Evolutionary conservation across 2,888 invertebrate genomes (phyloP), one percentile per base, ranked within the genome.

Genomic region (Drosophila rubida): DNA sequence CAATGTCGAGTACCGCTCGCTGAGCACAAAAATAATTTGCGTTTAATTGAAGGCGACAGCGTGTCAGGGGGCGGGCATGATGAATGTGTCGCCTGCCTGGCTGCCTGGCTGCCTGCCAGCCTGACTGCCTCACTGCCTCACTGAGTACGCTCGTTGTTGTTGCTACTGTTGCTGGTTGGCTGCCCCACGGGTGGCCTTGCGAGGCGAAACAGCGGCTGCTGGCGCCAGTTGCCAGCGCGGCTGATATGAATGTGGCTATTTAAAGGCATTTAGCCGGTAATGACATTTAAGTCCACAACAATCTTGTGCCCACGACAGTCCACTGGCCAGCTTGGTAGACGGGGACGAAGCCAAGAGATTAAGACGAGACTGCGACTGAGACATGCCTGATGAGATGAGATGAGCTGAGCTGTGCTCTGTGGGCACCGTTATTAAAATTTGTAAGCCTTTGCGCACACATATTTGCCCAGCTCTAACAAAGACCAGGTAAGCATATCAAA

Each of bases 21-120:
- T 60, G 32, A 14, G 48, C 39, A 39, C 54, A 50, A 66, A 67
- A 75, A 76, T 76, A 80, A 82, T 82, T 83, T 78, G 87, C 69
- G 70, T 80, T 75, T 83, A 83, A 83, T 83, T 84, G 77, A 81
- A 84, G 79, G 63, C 77, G 87, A 87, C 83, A 84, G 78, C 71
- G 63, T 73, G 83, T 78, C 80, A 65, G 53, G 30, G 23, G 49
- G 54, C 55, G 60, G 45, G 37, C 65, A 75, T 80, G 80, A 80
- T 80, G 80, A 83, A 80, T 80, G 78, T 72, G 72, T 53, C 77
- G 68, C 25, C 51, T 62, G 53, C 37, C 32, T 37, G 39, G 13
- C 22, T 22, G 51, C 27, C 13, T 19, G 45, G 7, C 59, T 19
- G n/a, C 19, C 30, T 48, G 19, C 2, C 6, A 0, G 30, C 11